Percentiles rank a stretch among this genome's conserved stretches.
These are phyloP conservation scores for Coleophora flavipennella DNA, from an alignment of 2,888 invertebrate genomes.

Conservation along the genomic window DNA sequence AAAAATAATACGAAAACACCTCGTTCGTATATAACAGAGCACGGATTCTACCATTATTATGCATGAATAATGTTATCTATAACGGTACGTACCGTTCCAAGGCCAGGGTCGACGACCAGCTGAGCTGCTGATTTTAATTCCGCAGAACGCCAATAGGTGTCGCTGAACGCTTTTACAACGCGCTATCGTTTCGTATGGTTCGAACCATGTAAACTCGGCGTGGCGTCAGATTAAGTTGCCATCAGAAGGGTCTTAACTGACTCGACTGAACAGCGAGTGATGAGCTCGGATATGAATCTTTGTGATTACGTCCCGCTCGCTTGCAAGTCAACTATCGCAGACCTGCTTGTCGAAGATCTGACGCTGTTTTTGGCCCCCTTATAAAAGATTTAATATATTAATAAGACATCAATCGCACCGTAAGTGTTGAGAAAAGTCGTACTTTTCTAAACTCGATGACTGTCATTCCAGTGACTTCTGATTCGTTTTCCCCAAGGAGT, in stretches of 20 bases:
- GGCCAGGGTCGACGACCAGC: conserved; percentile 30
- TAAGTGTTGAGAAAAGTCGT: too few relatives aligned
- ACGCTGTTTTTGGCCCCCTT: conserved; percentile 55
- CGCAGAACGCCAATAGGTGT: conserved; percentile 23
- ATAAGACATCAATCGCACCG: too few relatives aligned
- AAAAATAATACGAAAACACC: neutral
- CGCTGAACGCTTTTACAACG: conserved; percentile 21
- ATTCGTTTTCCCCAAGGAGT: too few relatives aligned
- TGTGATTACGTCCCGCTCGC: conserved; percentile 50
- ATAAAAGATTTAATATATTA: conserved; percentile 1
- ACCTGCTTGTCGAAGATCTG: conserved; percentile 43
- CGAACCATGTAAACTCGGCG: conserved; percentile 1
- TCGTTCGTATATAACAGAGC: neutral
- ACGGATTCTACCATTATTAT: conserved; percentile 1
- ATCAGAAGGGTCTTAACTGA: conserved; percentile 63
- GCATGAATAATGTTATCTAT: conserved; percentile 19
- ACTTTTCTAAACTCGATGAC: too few relatives aligned
- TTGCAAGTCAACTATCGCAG: conserved; percentile 55
- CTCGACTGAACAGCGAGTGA: conserved; percentile 71
- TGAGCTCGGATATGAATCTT: conserved; percentile 51
- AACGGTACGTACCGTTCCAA: conserved; percentile 24
- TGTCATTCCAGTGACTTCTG: too few relatives aligned
- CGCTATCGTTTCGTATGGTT: conserved; percentile 20
- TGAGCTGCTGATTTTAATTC: conserved; percentile 11
- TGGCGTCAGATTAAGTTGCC: conserved; percentile 16